Conservation (phyloP, 2,797 vertebrate genomes). For the Lagorchestes hirsutus region DNA sequence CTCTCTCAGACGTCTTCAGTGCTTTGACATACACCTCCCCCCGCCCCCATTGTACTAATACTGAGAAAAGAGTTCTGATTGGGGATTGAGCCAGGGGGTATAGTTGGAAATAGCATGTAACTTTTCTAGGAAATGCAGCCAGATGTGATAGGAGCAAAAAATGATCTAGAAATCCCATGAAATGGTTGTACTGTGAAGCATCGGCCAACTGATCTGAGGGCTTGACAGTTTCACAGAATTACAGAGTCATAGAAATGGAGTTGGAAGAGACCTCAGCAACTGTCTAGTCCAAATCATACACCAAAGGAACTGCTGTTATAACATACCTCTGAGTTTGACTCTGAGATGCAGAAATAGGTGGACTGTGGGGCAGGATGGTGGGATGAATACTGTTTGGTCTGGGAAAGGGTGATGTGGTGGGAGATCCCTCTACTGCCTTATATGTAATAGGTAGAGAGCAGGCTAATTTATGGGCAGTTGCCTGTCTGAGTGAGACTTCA, state of each 20-base stretch:
- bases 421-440: neutral
- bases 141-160: neutral
- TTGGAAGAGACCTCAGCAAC: neutral
- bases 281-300: neutral
- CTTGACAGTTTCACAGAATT: neutral
- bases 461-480: neutral
- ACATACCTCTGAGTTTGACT: neutral
- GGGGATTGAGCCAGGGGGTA: neutral
- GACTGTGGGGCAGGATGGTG: neutral
- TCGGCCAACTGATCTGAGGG: neutral
- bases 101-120: neutral
- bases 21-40: too few species aligned
- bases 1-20: neutral
- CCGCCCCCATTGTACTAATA: neutral
- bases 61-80: neutral
- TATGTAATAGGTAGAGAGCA: neutral
- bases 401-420: neutral
- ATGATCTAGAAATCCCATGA: neutral
- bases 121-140: neutral
- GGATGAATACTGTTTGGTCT: neutral
- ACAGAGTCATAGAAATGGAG: neutral
- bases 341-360: neutral
- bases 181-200: neutral
- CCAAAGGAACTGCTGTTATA: neutral
- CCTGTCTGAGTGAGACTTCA: neutral